These are phyloP conservation scores for Phasianus colchicus DNA, from an alignment of 2,113 vertebrate species.

Conservation along the genomic window DNA sequence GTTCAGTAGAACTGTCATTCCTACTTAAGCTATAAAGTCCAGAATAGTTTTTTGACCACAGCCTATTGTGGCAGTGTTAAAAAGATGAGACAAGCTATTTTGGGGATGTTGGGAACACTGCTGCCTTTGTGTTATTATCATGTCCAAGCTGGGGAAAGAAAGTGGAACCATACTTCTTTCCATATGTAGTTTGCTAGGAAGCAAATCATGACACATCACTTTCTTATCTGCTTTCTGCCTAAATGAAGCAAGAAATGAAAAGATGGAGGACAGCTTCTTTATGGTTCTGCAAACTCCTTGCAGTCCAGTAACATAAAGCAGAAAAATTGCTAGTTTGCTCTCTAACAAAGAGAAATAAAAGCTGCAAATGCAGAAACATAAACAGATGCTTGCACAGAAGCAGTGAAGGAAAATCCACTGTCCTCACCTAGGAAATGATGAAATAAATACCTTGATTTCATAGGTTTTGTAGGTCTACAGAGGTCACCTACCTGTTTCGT, in stretches of 20 bases:
- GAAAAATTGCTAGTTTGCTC: neutral
- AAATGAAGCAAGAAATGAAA: neutral
- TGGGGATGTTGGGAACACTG: neutral
- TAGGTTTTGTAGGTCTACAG: neutral
- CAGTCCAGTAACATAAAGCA: neutral
- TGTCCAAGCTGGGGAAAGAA: neutral
- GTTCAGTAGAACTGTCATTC: neutral
- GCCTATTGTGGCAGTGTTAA: neutral
- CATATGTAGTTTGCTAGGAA: neutral
- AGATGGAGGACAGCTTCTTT: neutral
- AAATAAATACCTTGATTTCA: neutral
- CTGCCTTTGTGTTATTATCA: neutral
- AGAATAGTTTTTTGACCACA: neutral
- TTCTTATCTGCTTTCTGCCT: neutral
- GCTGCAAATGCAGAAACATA: neutral
- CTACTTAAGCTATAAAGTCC: neutral
- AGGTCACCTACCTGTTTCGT: slow-evolving; percentile 79
- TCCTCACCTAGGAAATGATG: neutral
- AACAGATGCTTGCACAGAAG: neutral
- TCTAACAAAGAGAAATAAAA: neutral
- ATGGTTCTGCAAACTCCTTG: neutral
- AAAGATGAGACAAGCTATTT: neutral
- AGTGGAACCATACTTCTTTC: neutral
- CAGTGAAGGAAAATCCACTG: neutral
- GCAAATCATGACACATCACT: neutral